phyloP scores from a whole-genome alignment of 2,113 vertebrate species.

The Bungarus multicinctus region DNA sequence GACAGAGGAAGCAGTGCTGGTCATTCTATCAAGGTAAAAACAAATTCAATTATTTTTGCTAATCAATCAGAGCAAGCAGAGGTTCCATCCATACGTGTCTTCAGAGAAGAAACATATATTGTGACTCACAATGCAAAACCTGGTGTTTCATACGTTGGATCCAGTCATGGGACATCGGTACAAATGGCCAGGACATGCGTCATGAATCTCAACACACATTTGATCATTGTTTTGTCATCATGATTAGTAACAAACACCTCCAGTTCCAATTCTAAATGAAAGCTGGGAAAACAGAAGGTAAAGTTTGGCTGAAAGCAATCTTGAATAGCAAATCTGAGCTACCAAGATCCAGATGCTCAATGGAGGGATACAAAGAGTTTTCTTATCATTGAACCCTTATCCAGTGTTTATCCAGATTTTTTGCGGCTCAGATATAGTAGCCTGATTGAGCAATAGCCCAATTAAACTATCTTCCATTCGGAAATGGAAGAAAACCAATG shows the following conservation, averaged over 20 bases:
- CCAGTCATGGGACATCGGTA: background rate
- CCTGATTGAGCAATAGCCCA: background rate
- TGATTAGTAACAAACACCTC: background rate
- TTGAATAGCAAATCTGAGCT: background rate
- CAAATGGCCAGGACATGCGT: background rate
- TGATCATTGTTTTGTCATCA: background rate
- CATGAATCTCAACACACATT: background rate
- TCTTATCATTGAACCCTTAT: background rate
- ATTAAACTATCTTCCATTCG: background rate
- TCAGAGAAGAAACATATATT: background rate
- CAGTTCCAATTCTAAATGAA: background rate
- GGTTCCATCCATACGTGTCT: background rate
- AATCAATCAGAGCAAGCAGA: background rate
- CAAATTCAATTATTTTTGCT: background rate
- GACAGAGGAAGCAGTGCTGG: background rate
- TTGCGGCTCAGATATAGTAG: background rate
- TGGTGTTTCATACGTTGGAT: background rate
- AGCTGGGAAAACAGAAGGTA: background rate
- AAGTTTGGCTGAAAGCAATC: background rate
- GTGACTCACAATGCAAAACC: background rate
- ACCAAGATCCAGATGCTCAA: background rate
- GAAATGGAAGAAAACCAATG: background rate
- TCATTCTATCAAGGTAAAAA: background rate
- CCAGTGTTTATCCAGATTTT: background rate
- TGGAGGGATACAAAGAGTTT: background rate